Evolutionary conservation across 2,113 vertebrate genomes (phyloP).

Genomic region (Myrmecobius fasciatus): DNA sequence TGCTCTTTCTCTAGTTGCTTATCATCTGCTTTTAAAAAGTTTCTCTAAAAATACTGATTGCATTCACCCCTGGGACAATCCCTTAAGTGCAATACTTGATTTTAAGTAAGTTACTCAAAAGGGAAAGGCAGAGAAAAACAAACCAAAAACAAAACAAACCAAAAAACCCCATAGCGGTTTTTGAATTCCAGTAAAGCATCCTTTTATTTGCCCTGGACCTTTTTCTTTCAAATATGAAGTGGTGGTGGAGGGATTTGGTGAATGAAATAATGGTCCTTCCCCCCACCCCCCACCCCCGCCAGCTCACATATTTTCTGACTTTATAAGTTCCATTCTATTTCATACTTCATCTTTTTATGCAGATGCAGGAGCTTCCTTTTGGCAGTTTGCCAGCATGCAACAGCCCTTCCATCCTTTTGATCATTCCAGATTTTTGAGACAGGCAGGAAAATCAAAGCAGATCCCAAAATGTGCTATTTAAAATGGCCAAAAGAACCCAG

Average conservation of each 20-base stretch:
- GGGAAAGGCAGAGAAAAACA: neutral
- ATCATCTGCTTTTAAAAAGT: neutral
- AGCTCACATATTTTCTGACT: neutral
- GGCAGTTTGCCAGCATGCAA: conserved; percentile 5
- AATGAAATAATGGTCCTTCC: neutral
- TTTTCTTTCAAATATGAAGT: neutral
- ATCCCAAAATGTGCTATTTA: conserved; percentile 67
- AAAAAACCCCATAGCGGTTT: neutral
- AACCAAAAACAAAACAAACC: no score
- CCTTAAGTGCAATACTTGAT: neutral
- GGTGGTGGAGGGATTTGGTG: neutral
- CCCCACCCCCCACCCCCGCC: no score
- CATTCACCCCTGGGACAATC: neutral
- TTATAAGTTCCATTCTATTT: neutral
- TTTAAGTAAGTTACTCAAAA: neutral
- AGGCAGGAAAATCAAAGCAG: conserved; percentile 61
- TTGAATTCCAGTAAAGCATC: neutral
- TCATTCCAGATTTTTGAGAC: conserved; percentile 66
- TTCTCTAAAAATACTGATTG: neutral
- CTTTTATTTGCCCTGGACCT: neutral
- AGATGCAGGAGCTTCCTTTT: neutral
- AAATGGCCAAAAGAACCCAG: conserved; percentile 63
- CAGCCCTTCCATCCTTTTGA: conserved; percentile 35
- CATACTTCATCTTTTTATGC: neutral
- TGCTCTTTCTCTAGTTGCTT: neutral